Evolutionary conservation across 2,888 invertebrate species (phyloP), one percentile per base, ranked within the genome.

Genomic region (Limnephilus marmoratus): DNA sequence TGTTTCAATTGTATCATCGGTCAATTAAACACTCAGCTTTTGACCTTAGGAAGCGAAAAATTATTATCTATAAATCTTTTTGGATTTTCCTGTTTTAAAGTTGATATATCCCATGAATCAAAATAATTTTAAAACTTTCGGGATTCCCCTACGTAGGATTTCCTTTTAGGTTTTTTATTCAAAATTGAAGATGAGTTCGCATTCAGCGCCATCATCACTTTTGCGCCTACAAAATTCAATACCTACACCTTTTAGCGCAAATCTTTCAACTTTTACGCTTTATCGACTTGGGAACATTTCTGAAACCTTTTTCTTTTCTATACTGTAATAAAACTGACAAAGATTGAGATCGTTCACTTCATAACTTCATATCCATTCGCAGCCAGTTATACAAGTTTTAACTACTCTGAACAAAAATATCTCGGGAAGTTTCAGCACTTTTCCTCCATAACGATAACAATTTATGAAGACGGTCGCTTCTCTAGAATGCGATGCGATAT

Each of bases 381-480:
- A 83, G 83, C 37, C 83, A 83, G 83, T 83, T 41, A 83, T 34
- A 83, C 31, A 83, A 83, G 83, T 83, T 83, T 83, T 83, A 83
- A 83, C 37, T 83, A 83, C 83, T 37, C 83, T 37, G 34, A 83
- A 83, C 83, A 83, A 83, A 83, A 83, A 83, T 83, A 83, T 83
- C 83, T 41, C 37, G 83, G 37, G 18, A 83, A 83, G 34, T 83
- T 83, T 83, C 37, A 81, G 45, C 81, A 82, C 90, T 92, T 80
- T 80, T 41, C 86, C 41, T 83, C 90, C 83, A 92, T 92, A 82
- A 92, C 92, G 90, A 80, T 90, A 91, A 87, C 87, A 91, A 80
- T 91, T 87, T 91, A 80, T 41, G 91, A 81, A 80, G 85, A 41
- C 24, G 80, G 86, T 81, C 86, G n/a, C 41, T 90, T 80, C 68